These are phyloP conservation scores for Hypsopygia costalis DNA, from an alignment of 2,888 invertebrate species.

Conservation along the genomic window DNA sequence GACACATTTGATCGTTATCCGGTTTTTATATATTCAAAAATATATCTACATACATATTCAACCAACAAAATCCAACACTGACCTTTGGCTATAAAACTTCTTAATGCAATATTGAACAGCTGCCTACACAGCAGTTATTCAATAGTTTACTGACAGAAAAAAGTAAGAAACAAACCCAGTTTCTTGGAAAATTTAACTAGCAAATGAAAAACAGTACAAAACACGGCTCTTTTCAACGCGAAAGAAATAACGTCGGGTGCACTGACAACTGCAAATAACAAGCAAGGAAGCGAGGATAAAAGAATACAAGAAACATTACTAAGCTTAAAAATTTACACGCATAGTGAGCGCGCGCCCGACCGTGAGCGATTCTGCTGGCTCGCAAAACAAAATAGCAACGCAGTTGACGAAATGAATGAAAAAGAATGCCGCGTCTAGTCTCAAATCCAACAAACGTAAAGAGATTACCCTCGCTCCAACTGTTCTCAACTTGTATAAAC, in stretches of 20 bases:
- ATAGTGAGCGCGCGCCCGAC: slow-evolving; percentile 54
- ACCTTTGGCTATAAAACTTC: too few species aligned
- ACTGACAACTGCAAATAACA: slow-evolving; percentile 41
- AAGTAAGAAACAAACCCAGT: too few species aligned
- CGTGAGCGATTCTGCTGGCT: slow-evolving; percentile 47
- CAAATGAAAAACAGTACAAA: neutral
- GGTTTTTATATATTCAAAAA: too few species aligned
- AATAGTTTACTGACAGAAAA: too few species aligned
- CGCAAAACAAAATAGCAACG: slow-evolving; percentile 39
- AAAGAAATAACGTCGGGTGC: slow-evolving; percentile 15
- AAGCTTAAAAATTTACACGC: slow-evolving; percentile 71
- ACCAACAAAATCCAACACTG: too few species aligned
- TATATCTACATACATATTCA: too few species aligned
- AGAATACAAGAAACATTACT: slow-evolving; percentile 40
- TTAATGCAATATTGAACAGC: too few species aligned
- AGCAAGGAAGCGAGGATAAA: slow-evolving; percentile 33
- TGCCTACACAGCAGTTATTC: too few species aligned
- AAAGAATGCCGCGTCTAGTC: slow-evolving; percentile 53
- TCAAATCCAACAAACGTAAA: slow-evolving; percentile 75
- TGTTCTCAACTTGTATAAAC: slow-evolving; percentile 76
- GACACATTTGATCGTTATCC: too few species aligned
- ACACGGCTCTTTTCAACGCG: slow-evolving; percentile 5
- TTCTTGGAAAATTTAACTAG: too few species aligned
- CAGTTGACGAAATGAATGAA: slow-evolving; percentile 67
- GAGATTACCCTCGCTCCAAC: slow-evolving; percentile 76